Percentiles rank a stretch among this genome's conserved stretches.
These are phyloP conservation scores for Centroberyx gerrardi DNA, from an alignment of 2,797 vertebrate genomes.

Conservation along the genomic window DNA sequence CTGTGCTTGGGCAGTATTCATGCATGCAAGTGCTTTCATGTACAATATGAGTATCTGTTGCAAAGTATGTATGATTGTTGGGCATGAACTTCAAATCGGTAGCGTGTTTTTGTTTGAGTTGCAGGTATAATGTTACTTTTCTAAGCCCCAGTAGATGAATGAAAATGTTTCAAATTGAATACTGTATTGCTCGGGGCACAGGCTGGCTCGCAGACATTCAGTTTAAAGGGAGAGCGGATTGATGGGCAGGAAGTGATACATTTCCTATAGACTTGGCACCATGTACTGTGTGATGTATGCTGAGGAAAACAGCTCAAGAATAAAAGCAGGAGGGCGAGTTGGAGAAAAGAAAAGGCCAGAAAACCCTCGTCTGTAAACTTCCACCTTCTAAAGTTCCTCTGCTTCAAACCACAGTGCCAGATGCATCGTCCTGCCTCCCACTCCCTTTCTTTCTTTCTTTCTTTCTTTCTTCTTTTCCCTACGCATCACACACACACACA, in stretches of 20 bases:
- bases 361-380: conserved; percentile 42
- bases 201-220: conserved; percentile 49
- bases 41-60: conserved; percentile 51
- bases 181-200: conserved; percentile 41
- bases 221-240: conserved; percentile 51
- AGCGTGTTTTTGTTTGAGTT: conserved; percentile 27
- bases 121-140: conserved; percentile 47
- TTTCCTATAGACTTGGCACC: conserved; percentile 65
- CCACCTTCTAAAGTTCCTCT: conserved; percentile 39
- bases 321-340: conserved; percentile 19
- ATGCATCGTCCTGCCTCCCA: conserved; percentile 34
- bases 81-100: conserved; percentile 21
- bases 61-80: conserved; percentile 14
- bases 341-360: conserved; percentile 38
- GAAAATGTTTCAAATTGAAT: conserved; percentile 41
- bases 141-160: conserved; percentile 36
- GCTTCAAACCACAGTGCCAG: conserved; percentile 43
- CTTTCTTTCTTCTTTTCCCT: conserved; percentile 17
- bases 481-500: not conserved
- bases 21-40: conserved; percentile 47
- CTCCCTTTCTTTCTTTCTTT: conserved; percentile 11
- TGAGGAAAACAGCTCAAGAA: conserved; percentile 46
- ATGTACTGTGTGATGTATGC: conserved; percentile 48
- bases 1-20: conserved; percentile 31
- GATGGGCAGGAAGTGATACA: conserved; percentile 70